phyloP scores from a whole-genome alignment of 1,140 invertebrate species.

The Brachionus sp. region DNA sequence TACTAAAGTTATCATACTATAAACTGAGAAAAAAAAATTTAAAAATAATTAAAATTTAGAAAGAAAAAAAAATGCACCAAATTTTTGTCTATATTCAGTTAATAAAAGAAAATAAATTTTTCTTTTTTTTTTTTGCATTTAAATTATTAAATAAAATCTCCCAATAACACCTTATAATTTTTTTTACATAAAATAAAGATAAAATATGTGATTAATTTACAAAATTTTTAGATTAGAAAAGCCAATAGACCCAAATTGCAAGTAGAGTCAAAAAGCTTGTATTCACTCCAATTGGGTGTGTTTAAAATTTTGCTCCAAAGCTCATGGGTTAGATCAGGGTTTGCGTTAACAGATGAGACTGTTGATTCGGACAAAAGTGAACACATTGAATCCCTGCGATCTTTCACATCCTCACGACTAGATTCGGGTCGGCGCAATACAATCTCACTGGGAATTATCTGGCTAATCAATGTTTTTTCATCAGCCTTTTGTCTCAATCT shows the following conservation, averaged over 20 bases:
- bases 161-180: neutral
- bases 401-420: conserved; percentile 3
- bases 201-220: neutral
- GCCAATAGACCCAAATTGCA: neutral
- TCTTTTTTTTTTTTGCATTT: neutral
- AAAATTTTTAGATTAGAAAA: neutral
- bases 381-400: conserved; percentile 16
- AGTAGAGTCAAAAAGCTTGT: conserved; percentile 17
- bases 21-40: neutral
- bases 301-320: conserved; percentile 33
- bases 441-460: neutral
- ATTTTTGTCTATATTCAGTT: neutral
- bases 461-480: neutral
- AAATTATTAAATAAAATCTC: neutral
- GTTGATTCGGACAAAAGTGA: conserved; percentile 25
- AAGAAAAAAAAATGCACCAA: neutral
- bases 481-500: neutral
- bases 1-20: neutral
- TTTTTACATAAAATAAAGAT: neutral
- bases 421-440: neutral
- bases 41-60: neutral
- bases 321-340: neutral
- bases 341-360: neutral
- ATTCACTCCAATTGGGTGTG: conserved; percentile 33
- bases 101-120: neutral